These are phyloP conservation scores for Merluccius polli DNA, from an alignment of 2,797 vertebrate species.

Conservation along the genomic window DNA sequence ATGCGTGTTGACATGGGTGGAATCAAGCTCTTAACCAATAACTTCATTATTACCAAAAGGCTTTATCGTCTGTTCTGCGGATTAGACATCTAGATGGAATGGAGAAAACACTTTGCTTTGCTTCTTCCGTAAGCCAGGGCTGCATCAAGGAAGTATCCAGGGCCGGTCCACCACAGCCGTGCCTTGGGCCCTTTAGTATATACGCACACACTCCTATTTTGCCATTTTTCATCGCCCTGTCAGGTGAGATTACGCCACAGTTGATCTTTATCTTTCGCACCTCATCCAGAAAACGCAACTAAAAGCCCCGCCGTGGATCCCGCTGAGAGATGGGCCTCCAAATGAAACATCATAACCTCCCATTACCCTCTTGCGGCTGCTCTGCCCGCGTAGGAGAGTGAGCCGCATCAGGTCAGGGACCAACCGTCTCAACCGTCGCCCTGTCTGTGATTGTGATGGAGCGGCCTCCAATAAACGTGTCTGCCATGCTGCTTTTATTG, in stretches of 20 bases:
- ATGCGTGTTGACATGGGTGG: conserved; percentile 49
- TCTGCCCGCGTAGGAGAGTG: not conserved
- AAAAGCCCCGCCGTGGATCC: conserved; percentile 60
- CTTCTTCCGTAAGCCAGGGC: conserved; percentile 39
- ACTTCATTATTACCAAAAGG: conserved; percentile 54
- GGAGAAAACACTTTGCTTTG: conserved; percentile 55
- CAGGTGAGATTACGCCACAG: conserved; percentile 66
- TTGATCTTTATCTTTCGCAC: conserved; percentile 65
- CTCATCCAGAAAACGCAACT: conserved; percentile 58
- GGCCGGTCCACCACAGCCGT: not conserved
- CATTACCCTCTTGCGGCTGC: conserved; percentile 47
- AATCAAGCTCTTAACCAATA: conserved; percentile 42
- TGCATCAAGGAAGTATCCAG: not conserved
- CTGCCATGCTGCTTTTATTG: not conserved
- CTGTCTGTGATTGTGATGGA: not conserved
- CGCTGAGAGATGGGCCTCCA: conserved; percentile 67
- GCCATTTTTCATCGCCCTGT: conserved; percentile 66
- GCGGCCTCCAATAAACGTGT: not conserved
- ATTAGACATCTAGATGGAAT: conserved; percentile 52
- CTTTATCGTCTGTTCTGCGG: conserved; percentile 48
- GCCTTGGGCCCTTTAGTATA: conserved; percentile 25
- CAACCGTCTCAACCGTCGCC: not conserved
- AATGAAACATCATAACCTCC: conserved; percentile 66
- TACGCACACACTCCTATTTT: conserved; percentile 37
- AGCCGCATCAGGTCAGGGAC: not conserved